phyloP scores from a whole-genome alignment of 35 echinoderm and acorn worm genomes.

The Diadema setosum region DNA sequence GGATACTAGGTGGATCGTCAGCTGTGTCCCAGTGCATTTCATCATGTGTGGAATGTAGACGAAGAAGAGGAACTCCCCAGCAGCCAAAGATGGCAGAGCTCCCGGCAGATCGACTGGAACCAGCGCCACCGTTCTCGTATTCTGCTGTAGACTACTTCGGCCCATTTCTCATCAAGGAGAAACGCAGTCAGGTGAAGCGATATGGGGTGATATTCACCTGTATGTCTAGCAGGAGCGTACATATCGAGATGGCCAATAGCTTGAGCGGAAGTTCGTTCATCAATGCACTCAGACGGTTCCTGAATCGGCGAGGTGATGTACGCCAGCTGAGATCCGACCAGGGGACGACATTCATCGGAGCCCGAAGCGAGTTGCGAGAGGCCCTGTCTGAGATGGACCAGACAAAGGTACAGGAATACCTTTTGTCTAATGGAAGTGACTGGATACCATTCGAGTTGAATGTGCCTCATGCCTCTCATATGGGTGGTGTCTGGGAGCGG shows the following conservation, averaged over 20 bases:
- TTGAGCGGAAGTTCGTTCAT: constrained; percentile 2
- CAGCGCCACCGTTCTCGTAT: constrained; percentile 31
- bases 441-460: constrained; percentile 2
- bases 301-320: constrained; percentile 31
- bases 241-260: constrained; percentile 14
- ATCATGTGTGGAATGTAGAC: constrained; percentile 26
- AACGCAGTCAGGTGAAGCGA: constrained; percentile 26
- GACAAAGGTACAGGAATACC: neutral
- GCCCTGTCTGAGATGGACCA: neutral
- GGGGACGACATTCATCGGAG: constrained; percentile 26
- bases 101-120: neutral
- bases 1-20: constrained; percentile 37
- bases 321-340: neutral
- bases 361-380: neutral
- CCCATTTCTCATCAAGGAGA: constrained; percentile 29
- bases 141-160: constrained; percentile 53
- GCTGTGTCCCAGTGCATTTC: constrained; percentile 24
- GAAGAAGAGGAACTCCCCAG: neutral
- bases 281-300: constrained; percentile 35
- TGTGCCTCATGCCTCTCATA: constrained; percentile 9
- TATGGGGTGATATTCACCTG: constrained; percentile 66
- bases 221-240: constrained; percentile 15
- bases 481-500: constrained; percentile 35
- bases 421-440: neutral
- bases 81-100: constrained; percentile 54